Base-by-base conservation (phyloP, 2,113 vertebrate genomes). In the Clarias magur region DNA sequence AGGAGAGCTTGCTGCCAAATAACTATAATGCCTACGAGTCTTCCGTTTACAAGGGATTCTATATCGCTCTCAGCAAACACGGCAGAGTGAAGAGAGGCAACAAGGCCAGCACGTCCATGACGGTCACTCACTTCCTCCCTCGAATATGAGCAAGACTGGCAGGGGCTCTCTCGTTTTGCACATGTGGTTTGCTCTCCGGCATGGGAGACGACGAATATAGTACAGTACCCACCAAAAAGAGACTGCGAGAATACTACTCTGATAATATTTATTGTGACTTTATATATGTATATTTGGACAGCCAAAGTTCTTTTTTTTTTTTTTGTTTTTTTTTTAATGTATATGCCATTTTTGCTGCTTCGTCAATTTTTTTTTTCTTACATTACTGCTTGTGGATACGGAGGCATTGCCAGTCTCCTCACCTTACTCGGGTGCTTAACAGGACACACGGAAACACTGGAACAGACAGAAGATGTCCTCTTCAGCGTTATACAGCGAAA, bases 21-120 rank as follows among this genome's bases (percentile, higher is more conserved):
- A 98, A 99, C 92, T 99, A 99, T 94, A 99, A 99, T 0, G 96
- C 97, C 13, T 99, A 99, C 0, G 97, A 99, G 93, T 98, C 97
- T 65, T 95, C 95, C 56, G 87, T 92, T 91, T 96, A 99, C 94
- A 93, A 88, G 38, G 96, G 97, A 30, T 95, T 96, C 91, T 99
- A 97, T 92, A 94, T 98, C 11, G 98, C 97, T 13, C 96, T 99
- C 92, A 99, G 97, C 95, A 98, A 98, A 91, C 94, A 98, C 0
- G 97, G 97, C 87, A 95, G 96, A 86, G 93, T 95, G 76, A 99
- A 98, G 94, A 94, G 96, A 90, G 97, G 98, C 94, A 97, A 94
- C 94, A 97, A 95, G 89, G 97, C 97, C 91, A 97, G 96, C 91
- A 95, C 96, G 38, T 93, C 95, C 91, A 97, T 97, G 97, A 98